Evolutionary conservation across 2,797 vertebrate genomes (phyloP).

Genomic region (Dryobates pubescens): DNA sequence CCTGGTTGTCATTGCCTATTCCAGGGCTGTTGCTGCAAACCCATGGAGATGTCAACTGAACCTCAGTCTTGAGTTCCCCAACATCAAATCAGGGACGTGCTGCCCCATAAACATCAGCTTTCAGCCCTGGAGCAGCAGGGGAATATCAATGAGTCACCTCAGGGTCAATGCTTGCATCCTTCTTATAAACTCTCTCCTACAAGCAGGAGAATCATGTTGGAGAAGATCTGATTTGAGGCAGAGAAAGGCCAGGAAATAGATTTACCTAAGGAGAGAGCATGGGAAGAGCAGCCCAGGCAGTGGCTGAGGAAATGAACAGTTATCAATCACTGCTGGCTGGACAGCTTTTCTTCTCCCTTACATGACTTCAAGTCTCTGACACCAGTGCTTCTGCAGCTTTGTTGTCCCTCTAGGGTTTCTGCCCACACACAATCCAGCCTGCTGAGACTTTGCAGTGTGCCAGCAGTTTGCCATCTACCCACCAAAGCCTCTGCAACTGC

Average conservation of each 20-base stretch:
- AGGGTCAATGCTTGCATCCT: neutral
- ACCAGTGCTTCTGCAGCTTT: neutral
- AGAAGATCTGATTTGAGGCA: neutral
- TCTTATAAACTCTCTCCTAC: neutral
- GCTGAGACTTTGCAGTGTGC: fast-evolving
- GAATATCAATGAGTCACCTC: neutral
- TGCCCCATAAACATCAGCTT: neutral
- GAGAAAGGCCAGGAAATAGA: neutral
- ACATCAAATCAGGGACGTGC: neutral
- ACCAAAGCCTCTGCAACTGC: neutral
- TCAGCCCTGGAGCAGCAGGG: neutral
- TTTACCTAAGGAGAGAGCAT: neutral
- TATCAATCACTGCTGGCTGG: fast-evolving
- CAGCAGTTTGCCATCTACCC: neutral
- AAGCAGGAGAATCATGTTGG: neutral
- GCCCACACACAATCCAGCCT: neutral
- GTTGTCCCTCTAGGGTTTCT: neutral
- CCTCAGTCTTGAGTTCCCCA: neutral
- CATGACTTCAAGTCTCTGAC: neutral
- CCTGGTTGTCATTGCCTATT: neutral
- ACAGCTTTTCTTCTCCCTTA: neutral
- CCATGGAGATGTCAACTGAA: neutral
- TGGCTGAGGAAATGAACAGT: neutral
- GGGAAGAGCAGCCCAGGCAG: neutral
- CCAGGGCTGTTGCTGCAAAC: neutral